Percentiles rank a stretch among this genome's conserved stretches.
Conservation (phyloP, 2,113 vertebrate species). For the Camarhynchus parvulus region DNA sequence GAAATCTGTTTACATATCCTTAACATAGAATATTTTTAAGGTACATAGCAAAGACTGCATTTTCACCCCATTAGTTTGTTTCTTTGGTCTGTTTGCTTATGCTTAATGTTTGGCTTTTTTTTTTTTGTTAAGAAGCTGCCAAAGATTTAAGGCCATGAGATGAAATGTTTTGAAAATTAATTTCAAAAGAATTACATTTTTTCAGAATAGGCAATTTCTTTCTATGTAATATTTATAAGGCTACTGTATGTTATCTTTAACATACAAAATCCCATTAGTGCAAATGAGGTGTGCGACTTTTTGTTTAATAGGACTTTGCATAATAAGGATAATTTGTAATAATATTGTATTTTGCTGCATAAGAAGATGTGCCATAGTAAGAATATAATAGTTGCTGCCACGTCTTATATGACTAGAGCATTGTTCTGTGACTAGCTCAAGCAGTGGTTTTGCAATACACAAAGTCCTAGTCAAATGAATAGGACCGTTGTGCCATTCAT, state of each 20-base stretch:
- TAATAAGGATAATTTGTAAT: conserved; percentile 70
- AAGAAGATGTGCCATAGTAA: conserved; percentile 39
- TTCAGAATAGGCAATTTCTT: conserved; percentile 19
- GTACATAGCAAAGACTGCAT: neutral
- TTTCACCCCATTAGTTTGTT: neutral
- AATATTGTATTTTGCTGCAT: conserved; percentile 54
- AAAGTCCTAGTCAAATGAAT: conserved; percentile 60
- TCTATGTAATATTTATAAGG: conserved; percentile 30
- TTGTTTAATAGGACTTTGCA: conserved; percentile 66
- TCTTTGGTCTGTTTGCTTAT: neutral
- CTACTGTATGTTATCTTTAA: conserved; percentile 55
- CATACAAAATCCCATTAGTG: conserved; percentile 43
- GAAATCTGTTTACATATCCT: neutral
- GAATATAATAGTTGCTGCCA: conserved; percentile 28
- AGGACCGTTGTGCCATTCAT: conserved; percentile 39
- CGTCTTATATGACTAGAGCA: conserved; percentile 40
- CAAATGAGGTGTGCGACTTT: conserved; percentile 53
- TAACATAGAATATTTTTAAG: neutral
- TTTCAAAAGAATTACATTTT: conserved; percentile 10
- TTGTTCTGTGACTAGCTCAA: conserved; percentile 52
- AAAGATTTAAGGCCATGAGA: neutral
- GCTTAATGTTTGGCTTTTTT: neutral
- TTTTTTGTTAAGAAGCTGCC: neutral
- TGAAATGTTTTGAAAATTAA: conserved; percentile 32
- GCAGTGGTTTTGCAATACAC: conserved; percentile 52